Base-by-base conservation (phyloP, 1,140 invertebrate species). In the Aphidius gifuensis region DNA sequence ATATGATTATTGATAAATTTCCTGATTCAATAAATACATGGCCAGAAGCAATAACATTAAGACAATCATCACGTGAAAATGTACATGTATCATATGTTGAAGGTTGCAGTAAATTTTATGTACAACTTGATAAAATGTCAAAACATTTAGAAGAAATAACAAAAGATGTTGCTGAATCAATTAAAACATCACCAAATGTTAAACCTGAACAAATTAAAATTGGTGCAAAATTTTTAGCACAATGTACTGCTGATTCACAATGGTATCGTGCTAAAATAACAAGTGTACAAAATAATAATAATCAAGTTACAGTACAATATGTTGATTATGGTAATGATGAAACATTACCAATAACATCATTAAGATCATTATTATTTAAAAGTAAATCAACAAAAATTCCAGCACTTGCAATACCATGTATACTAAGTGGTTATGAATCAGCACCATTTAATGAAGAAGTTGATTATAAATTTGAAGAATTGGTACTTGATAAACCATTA, bases 301-400 rank as follows among this genome's bases (percentile, higher is more conserved):
- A 77, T n/a, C 71, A 80, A 11, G 73, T 84, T 4, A 83, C 80
- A 61, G 86, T 93, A 0, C 78, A 84, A 8, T 93, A 88, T 74
- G 75, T 91, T 5, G 91, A 93, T 74, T 92, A 90, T 76, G 91
- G 91, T 8, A 92, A 92, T 74, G 82, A 83, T 39, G 89, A 92
- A 75, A 78, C 72, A 38, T 74, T 90, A 0, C 49, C 83, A 9
- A 69, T 81, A 0, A 75, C 79, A 16, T 73, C 84, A 38, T 74
- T 93, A 9, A 85, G 86, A 64, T 77, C 76, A 5, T 89, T 92
- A 9, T 83, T 83, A 38, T 32, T 32, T 32, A 80, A 84, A 7
- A 84, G 89, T 60, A 82, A 91, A 59, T 74, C 92, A 8, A 80
- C 76, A 32, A 75, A 78, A 50, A 75, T 91, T 49, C 84, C 85